Percentiles rank a stretch among this genome's conserved stretches.
Evolutionary conservation across 2,888 invertebrate genomes (phyloP).

Genomic region (Hyles lineata): DNA sequence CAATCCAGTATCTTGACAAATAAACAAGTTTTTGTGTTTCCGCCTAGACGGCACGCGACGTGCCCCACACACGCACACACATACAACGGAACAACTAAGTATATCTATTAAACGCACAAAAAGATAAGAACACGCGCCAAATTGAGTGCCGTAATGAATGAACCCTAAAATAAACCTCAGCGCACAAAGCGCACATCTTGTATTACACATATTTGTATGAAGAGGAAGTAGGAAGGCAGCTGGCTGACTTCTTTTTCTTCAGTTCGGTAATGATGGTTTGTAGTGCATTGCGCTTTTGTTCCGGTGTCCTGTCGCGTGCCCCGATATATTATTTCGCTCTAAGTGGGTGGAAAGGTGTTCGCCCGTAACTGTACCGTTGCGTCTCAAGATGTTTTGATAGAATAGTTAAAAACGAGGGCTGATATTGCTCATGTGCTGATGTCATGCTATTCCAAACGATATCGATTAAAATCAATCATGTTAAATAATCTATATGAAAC

Average conservation of each 20-base stretch:
- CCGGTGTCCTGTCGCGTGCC: conserved; percentile 80
- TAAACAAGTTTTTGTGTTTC: conserved; percentile 14
- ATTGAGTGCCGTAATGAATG: conserved; percentile 78
- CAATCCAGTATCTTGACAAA: conserved; percentile 15
- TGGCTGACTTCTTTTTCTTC: conserved; percentile 77
- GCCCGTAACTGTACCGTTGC: conserved; percentile 68
- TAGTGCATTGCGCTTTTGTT: conserved; percentile 77
- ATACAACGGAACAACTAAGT: conserved; percentile 31
- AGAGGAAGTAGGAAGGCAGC: conserved; percentile 83
- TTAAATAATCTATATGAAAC: too few species aligned
- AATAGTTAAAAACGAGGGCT: conserved; percentile 42
- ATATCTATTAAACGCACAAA: conserved; percentile 51
- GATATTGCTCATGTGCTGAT: not conserved
- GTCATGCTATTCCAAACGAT: too few species aligned
- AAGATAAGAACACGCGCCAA: conserved; percentile 83
- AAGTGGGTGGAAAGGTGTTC: conserved; percentile 83
- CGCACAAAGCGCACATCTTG: conserved; percentile 75
- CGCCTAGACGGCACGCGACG: conserved; percentile 46
- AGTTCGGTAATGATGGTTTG: conserved; percentile 79
- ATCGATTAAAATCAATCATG: too few species aligned
- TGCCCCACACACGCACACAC: conserved; percentile 46
- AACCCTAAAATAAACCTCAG: conserved; percentile 75
- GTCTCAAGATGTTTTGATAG: conserved; percentile 77
- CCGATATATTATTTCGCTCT: conserved; percentile 60
- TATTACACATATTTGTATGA: conserved; percentile 79